Conservation (phyloP, 2,797 vertebrate genomes). For the Danio kyathit region DNA sequence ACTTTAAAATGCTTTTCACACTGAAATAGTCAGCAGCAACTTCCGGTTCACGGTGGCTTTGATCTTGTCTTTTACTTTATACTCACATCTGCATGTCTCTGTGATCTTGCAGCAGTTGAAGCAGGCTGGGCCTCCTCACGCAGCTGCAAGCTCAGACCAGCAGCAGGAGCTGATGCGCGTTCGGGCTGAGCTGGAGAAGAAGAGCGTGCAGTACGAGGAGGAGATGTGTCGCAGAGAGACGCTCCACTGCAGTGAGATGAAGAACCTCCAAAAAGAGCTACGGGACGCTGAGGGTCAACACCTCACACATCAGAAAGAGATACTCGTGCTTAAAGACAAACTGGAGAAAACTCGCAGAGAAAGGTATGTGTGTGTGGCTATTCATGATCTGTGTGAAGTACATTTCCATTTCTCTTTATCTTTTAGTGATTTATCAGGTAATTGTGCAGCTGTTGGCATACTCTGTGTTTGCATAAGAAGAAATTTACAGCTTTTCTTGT, state of each 20-base stretch:
- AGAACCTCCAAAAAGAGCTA: slow-evolving; percentile 92
- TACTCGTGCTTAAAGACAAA: slow-evolving; percentile 96
- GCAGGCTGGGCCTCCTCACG: slow-evolving; percentile 85
- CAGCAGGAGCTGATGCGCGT: slow-evolving; percentile 92
- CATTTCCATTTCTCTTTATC: neutral
- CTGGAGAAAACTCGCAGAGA: slow-evolving; percentile 95
- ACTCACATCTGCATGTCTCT: neutral
- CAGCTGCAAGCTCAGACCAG: slow-evolving; percentile 83
- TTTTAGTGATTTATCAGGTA: neutral
- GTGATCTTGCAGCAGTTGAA: slow-evolving; percentile 79
- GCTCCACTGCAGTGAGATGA: slow-evolving; percentile 88
- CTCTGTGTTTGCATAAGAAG: neutral
- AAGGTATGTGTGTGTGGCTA: slow-evolving; percentile 76
- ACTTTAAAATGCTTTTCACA: too few species aligned
- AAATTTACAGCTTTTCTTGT: slow-evolving; percentile 4
- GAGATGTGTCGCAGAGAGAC: slow-evolving; percentile 89
- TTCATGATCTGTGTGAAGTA: neutral
- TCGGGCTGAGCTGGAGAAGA: slow-evolving; percentile 94
- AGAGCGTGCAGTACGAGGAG: slow-evolving; percentile 90
- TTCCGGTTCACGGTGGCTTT: too few species aligned
- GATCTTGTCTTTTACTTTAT: neutral
- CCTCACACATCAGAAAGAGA: slow-evolving; percentile 95
- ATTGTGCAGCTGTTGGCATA: neutral
- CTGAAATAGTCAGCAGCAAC: too few species aligned
- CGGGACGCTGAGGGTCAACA: slow-evolving; percentile 95